Percentiles rank a stretch among this genome's conserved stretches.
phyloP scores from a whole-genome alignment of 1,140 invertebrate genomes.

The Apocrypta bakeri region DNA sequence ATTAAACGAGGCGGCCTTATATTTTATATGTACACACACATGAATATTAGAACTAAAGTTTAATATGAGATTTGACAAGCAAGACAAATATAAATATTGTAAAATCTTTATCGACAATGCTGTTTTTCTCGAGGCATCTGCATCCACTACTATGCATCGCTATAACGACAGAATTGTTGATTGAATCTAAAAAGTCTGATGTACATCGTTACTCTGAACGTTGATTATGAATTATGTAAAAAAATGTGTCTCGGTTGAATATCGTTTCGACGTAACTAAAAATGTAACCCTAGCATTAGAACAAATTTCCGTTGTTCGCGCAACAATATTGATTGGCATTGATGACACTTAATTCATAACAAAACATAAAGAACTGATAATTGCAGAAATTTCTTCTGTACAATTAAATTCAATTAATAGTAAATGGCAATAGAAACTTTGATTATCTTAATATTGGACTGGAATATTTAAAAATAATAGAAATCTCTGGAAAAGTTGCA shows the following conservation, averaged over 20 bases:
- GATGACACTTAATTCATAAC: background rate
- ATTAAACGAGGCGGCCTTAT: slow-evolving; percentile 75
- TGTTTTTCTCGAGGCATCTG: slow-evolving; percentile 8
- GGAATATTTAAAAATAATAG: background rate
- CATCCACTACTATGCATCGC: background rate
- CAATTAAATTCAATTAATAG: background rate
- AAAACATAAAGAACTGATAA: background rate
- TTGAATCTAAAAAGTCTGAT: slow-evolving; percentile 48
- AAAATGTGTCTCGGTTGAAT: background rate
- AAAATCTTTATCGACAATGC: slow-evolving; percentile 18
- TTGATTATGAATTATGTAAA: slow-evolving; percentile 16
- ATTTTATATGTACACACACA: slow-evolving; percentile 67
- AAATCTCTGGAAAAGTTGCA: background rate
- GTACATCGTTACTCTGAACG: background rate
- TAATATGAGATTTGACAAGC: slow-evolving; percentile 33
- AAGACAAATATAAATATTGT: slow-evolving; percentile 29
- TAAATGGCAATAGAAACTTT: slow-evolving; percentile 29
- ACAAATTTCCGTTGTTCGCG: background rate
- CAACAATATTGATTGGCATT: background rate
- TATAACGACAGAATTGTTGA: slow-evolving; percentile 39
- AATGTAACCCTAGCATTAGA: background rate
- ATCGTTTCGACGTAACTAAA: background rate
- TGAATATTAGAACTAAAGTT: slow-evolving; percentile 43
- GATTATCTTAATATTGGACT: slow-evolving; percentile 11
- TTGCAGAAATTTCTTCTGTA: background rate